Conservation (phyloP, 1,140 invertebrate species). For the Sitophilus oryzae region DNA sequence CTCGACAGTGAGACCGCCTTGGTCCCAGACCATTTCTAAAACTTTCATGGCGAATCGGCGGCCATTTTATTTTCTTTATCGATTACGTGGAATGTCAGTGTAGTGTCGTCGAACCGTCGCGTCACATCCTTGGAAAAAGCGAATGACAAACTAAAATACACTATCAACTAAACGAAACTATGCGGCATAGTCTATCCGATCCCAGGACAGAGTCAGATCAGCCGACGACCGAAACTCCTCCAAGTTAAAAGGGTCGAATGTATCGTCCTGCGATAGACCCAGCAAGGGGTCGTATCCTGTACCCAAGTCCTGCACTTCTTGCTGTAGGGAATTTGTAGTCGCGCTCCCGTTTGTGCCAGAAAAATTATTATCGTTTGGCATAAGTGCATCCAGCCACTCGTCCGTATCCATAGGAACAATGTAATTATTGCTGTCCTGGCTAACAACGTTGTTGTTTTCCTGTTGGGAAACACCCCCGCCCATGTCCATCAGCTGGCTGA, state of each 20-base stretch:
- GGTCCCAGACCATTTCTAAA: conserved; percentile 37
- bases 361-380: conserved; percentile 44
- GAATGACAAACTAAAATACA: conserved; percentile 21
- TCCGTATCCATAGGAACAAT: conserved; percentile 64
- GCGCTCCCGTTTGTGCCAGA: conserved; percentile 26
- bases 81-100: conserved; percentile 41
- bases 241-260: conserved; percentile 65
- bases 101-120: conserved; percentile 35
- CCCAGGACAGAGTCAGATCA: conserved; percentile 52
- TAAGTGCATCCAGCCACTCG: conserved; percentile 65
- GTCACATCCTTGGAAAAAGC: conserved; percentile 41
- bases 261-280: conserved; percentile 55
- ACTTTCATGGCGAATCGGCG: conserved; percentile 33
- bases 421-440: conserved; percentile 19
- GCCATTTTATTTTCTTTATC: conserved; percentile 23
- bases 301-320: conserved; percentile 40
- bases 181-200: conserved; percentile 58
- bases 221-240: conserved; percentile 59
- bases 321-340: conserved; percentile 38
- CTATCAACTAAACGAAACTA: conserved; percentile 43
- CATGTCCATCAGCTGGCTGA: conserved; percentile 51
- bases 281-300: conserved; percentile 56
- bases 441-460: conserved; percentile 30
- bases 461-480: conserved; percentile 32
- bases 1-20: conserved; percentile 30